Evolutionary conservation across 1,140 invertebrate species (phyloP).

Genomic region (Riptortus pedestris): DNA sequence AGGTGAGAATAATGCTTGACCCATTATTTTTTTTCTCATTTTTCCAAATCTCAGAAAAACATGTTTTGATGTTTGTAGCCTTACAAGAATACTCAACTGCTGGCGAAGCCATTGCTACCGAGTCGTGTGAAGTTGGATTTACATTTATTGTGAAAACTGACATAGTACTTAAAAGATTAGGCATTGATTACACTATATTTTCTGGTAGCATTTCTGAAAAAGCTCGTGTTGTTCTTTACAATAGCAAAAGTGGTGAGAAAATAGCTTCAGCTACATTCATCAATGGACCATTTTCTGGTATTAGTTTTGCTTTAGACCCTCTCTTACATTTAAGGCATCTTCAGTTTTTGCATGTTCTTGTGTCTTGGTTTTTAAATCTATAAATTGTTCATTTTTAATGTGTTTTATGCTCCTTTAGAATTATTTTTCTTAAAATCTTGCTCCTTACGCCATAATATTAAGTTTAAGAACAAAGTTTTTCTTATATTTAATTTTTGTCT

Average conservation of each 20-base stretch:
- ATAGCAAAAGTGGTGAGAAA: background rate
- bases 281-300: slow-evolving; percentile 1
- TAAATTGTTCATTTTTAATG: too few relatives aligned
- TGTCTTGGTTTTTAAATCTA: too few relatives aligned
- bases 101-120: background rate
- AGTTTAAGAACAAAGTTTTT: too few relatives aligned
- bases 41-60: too few relatives aligned
- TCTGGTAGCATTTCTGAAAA: background rate
- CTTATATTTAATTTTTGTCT: too few relatives aligned
- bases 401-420: too few relatives aligned
- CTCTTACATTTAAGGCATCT: background rate
- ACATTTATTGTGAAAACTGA: slow-evolving; percentile 1
- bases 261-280: slow-evolving; percentile 2
- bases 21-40: too few relatives aligned
- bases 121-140: background rate
- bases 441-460: too few relatives aligned
- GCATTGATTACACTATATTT: background rate
- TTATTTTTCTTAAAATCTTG: too few relatives aligned
- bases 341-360: background rate
- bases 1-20: background rate
- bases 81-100: background rate
- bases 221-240: slow-evolving; percentile 6
- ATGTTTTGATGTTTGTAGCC: slow-evolving; percentile 1
- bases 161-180: background rate
- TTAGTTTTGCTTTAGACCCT: background rate